These are phyloP conservation scores for Cryptoblepharus egeriae DNA, from an alignment of 2,797 vertebrate genomes.

Conservation along the genomic window DNA sequence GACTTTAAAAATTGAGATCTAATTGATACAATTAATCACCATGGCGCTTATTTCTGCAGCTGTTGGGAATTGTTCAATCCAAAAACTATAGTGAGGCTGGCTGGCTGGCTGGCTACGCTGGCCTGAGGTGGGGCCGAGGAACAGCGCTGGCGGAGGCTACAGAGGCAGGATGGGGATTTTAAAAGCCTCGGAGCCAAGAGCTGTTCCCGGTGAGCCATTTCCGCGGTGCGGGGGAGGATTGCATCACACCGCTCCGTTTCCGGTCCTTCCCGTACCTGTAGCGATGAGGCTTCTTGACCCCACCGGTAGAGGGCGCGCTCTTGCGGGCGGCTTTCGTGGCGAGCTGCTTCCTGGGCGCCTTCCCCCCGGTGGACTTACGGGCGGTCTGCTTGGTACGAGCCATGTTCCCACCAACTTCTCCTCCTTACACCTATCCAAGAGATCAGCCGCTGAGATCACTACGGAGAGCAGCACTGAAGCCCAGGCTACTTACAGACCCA, in stretches of 20 bases:
- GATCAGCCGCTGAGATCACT: conserved; percentile 29
- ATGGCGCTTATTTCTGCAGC: neutral
- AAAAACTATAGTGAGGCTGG: neutral
- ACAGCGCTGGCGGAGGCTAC: no score
- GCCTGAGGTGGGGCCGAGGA: neutral
- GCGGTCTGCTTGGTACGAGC: conserved; percentile 84
- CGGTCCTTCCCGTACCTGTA: conserved; percentile 75
- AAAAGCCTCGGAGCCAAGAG: conserved; percentile 17
- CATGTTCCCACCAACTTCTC: conserved; percentile 74
- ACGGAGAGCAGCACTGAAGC: neutral
- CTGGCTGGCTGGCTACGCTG: no score
- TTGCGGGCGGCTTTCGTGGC: conserved; percentile 85
- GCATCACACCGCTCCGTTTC: conserved; percentile 7
- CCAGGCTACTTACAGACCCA: no score
- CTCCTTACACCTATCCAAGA: conserved; percentile 72
- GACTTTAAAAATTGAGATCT: neutral
- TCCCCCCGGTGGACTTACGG: conserved; percentile 83
- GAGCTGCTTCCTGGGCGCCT: conserved; percentile 84
- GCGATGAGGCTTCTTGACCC: conserved; percentile 85
- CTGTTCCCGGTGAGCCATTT: conserved; percentile 10
- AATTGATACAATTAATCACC: neutral
- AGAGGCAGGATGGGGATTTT: no score
- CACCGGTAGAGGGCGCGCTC: conserved; percentile 84
- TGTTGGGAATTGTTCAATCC: conserved; percentile 15
- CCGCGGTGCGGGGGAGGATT: neutral